Percentiles rank a stretch among this genome's conserved stretches.
Conservation (phyloP, 2,888 invertebrate genomes). For the Prenolepis imparis region DNA sequence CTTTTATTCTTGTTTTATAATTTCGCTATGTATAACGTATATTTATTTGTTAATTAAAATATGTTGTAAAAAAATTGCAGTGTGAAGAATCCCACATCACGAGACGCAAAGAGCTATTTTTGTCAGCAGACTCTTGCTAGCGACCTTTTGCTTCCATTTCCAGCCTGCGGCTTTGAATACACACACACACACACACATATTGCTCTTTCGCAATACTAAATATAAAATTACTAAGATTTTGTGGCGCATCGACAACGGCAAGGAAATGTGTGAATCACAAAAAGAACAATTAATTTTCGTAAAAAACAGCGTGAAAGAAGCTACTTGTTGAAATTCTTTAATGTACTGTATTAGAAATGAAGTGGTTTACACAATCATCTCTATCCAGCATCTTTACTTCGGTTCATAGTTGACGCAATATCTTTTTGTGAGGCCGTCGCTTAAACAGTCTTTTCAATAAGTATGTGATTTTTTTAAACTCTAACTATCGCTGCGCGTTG, state of each 20-base stretch:
- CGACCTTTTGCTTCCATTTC: neutral
- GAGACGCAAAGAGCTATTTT: neutral
- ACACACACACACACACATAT: neutral
- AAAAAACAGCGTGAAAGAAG: conserved; percentile 65
- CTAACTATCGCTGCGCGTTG: neutral
- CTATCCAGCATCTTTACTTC: conserved; percentile 30
- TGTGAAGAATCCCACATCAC: neutral
- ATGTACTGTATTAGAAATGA: conserved; percentile 78
- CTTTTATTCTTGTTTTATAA: neutral
- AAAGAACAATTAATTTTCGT: conserved; percentile 73
- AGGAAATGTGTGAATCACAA: conserved; percentile 40
- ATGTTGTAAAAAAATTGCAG: neutral
- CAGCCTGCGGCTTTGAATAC: conserved; percentile 3
- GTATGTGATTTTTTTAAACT: conserved; percentile 19
- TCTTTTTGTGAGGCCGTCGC: conserved; percentile 61
- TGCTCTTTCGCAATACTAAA: conserved; percentile 5
- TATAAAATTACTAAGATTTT: conserved; percentile 22
- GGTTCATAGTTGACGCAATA: conserved; percentile 57
- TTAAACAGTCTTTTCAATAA: conserved; percentile 53
- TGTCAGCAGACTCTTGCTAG: neutral
- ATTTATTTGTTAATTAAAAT: conserved; percentile 15
- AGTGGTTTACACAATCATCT: conserved; percentile 76
- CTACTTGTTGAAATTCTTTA: conserved; percentile 70
- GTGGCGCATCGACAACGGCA: neutral
- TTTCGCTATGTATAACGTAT: neutral